Evolutionary conservation across 2,888 invertebrate genomes (phyloP).

Genomic region (Xestia ashworthii): DNA sequence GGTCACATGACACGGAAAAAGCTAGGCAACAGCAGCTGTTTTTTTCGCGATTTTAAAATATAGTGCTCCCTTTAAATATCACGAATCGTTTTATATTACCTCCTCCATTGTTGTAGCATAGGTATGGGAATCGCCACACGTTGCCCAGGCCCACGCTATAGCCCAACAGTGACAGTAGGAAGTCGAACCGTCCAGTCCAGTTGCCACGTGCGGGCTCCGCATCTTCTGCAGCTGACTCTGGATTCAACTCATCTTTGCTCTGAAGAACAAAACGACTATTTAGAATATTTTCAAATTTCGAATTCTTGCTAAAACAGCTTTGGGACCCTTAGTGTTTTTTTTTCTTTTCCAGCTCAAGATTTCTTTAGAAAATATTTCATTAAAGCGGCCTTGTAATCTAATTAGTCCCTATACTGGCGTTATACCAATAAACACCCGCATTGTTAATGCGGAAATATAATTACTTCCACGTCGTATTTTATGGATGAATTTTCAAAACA

Average conservation of each 20-base stretch:
- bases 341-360: background rate
- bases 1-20: background rate
- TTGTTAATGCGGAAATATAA: conserved; percentile 5
- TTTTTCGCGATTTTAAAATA: background rate
- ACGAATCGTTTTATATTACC: conserved; percentile 79
- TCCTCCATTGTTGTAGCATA: conserved; percentile 94
- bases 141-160: conserved; percentile 94
- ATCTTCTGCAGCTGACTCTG: conserved; percentile 75
- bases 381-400: background rate
- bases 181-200: conserved; percentile 94
- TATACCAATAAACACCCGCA: conserved; percentile 11
- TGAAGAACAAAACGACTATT: conserved; percentile 54
- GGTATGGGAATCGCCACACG: conserved; percentile 94
- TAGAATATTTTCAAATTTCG: background rate
- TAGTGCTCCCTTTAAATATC: background rate
- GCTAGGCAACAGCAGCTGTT: background rate
- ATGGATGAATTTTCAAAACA: conserved; percentile 1
- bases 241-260: conserved; percentile 76
- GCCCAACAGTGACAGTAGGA: conserved; percentile 93
- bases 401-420: background rate
- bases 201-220: conserved; percentile 92
- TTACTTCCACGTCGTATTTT: conserved; percentile 4
- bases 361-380: background rate
- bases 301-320: background rate
- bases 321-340: background rate